phyloP scores from a whole-genome alignment of 2,888 invertebrate genomes.

The Emmelina monodactyla region DNA sequence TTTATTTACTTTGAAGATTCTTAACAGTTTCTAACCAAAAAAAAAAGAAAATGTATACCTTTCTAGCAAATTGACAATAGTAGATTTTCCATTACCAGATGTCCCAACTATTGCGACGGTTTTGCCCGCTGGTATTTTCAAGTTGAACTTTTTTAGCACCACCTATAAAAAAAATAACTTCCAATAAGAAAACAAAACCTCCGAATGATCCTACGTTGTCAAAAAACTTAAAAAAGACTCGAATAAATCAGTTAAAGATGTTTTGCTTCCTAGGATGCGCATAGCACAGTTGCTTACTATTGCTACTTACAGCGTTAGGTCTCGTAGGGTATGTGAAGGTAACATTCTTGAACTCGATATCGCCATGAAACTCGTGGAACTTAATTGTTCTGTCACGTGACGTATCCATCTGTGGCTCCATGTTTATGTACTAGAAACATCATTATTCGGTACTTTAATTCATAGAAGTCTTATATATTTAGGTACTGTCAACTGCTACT shows the following conservation, averaged over 20 bases:
- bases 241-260: no score
- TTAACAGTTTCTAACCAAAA: no score
- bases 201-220: no score
- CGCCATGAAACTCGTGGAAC: conserved; percentile 74
- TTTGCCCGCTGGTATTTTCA: conserved; percentile 85
- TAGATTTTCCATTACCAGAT: conserved; percentile 96
- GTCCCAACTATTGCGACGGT: conserved; percentile 93
- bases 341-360: conserved; percentile 86
- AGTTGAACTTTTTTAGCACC: conserved; percentile 83
- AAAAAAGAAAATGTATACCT: conserved; percentile 60
- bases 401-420: conserved; percentile 73
- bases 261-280: no score
- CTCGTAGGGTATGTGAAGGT: conserved; percentile 90
- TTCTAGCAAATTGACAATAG: conserved; percentile 87
- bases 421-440: conserved; percentile 78
- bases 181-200: no score
- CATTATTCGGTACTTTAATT: no score
- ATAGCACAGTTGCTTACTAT: no score
- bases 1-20: no score
- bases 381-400: conserved; percentile 74
- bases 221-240: no score
- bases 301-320: conserved; percentile 50
- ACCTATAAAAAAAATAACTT: no score
- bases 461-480: no score
- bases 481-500: no score